Evolutionary conservation across 1,140 invertebrate species (phyloP).

Genomic region (Rhopalosiphum maidis): DNA sequence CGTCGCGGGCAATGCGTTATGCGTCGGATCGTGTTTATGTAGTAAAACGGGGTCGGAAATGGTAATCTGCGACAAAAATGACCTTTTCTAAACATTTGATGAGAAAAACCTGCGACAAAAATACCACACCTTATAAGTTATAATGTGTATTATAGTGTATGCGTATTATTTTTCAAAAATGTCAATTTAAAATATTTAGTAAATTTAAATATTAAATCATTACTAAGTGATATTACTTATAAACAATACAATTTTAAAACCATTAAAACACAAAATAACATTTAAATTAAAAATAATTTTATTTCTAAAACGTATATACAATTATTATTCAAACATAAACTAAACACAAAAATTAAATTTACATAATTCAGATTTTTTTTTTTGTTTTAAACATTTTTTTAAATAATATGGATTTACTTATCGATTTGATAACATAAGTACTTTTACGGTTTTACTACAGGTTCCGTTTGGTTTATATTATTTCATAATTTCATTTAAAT

Average conservation of each 20-base stretch:
- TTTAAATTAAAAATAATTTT: too few relatives aligned
- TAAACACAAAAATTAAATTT: neutral
- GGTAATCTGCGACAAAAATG: neutral
- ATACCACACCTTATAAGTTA: neutral
- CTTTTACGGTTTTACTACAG: neutral
- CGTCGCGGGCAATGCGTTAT: neutral
- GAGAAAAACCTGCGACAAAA: neutral
- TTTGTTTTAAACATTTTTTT: neutral
- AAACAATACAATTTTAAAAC: too few relatives aligned
- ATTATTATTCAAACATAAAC: neutral
- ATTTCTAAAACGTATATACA: too few relatives aligned
- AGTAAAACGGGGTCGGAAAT: neutral
- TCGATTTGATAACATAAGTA: neutral
- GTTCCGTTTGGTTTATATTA: neutral
- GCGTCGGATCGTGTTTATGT: neutral
- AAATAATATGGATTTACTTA: neutral
- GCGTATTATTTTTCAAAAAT: neutral
- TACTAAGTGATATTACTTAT: neutral
- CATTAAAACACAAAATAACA: too few relatives aligned
- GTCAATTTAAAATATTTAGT: neutral
- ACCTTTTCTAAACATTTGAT: neutral
- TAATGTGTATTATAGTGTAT: neutral
- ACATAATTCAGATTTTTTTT: too few relatives aligned
- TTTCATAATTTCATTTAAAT: too few relatives aligned
- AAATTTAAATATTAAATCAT: neutral